Base-by-base conservation (phyloP, 1,140 invertebrate species). In the Leptestheria dahalacensis region DNA sequence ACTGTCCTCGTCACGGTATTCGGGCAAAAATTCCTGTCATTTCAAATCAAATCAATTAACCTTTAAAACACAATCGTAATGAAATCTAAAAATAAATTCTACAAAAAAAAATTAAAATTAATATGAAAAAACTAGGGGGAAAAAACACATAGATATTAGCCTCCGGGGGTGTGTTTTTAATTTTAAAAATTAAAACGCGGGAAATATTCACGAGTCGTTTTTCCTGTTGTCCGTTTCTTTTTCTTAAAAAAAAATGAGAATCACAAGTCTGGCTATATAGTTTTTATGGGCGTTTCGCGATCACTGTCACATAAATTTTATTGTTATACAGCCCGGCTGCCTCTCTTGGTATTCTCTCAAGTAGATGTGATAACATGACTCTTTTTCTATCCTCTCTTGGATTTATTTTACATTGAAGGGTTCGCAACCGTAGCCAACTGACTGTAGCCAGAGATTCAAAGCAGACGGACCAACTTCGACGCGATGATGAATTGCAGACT, bases 1-100 rank as follows among this genome's bases (percentile, higher is more conserved):
- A 61, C 47, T 29, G 60, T 61, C 33, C 51, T 57, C 33, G 60
- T 52, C 47, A 61, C 60, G 52, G 54, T 25, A 12, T 25, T 29
- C 29, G 60, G 48, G 33, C 60, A 61, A 23, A 61, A 54, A 46
- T 61, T 54, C 29, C 60, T 61, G 51, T 11, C 29, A 25, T 4
- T 48, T 15, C 20, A 59, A 59, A 48, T 26, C 25, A 49, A 41
- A 41, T 41, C 6, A 9, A 41, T 41, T 6, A 41, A 41, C 6
- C 15, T 9, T 41, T 41, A 41, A 15, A 41, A 9, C 6, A 9
- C 33, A 41, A 41, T 9, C 33, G 6, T 41, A 9, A 6, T 9
- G 15, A 41, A 41, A 9, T 6, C 6, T 41, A 41, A 41, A 9
- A 41, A 9, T 41, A 6, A 9, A 41, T 41, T 15, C 33, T 41